A percentile compares a stretch with the other conserved stretches of the same genome.
Evolutionary conservation across 2,113 vertebrate species (phyloP).

Genomic region (Cryptomyrus ogoouensis): DNA sequence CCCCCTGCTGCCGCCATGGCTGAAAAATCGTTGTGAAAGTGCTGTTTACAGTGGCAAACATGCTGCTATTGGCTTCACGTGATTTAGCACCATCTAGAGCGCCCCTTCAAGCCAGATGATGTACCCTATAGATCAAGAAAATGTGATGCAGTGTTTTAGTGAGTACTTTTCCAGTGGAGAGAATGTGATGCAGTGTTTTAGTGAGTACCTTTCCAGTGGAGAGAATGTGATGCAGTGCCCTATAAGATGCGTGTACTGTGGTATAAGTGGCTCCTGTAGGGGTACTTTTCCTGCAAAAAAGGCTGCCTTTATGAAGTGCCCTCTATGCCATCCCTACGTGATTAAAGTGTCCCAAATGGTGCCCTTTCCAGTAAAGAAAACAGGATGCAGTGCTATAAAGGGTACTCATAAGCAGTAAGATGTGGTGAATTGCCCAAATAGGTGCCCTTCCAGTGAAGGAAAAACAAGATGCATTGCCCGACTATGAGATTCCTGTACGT

Average conservation of each 20-base stretch:
- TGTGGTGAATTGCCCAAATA: neutral
- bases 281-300: neutral
- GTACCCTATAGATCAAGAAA: neutral
- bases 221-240: neutral
- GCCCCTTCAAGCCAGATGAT: neutral
- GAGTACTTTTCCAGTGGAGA: neutral
- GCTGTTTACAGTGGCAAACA: neutral
- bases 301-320: neutral
- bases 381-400: neutral
- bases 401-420: neutral
- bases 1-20: neutral
- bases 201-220: neutral
- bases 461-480: neutral
- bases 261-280: neutral
- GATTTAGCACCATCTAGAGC: neutral
- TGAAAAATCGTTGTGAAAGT: neutral
- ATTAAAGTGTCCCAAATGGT: neutral
- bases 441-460: neutral
- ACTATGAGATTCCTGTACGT: neutral
- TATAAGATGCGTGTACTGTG: neutral
- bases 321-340: neutral
- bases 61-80: neutral
- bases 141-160: neutral
- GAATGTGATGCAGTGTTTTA: neutral
- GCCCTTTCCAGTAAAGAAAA: neutral